Conservation (phyloP, 2,888 invertebrate genomes). For the Ypsolopha sequella region DNA sequence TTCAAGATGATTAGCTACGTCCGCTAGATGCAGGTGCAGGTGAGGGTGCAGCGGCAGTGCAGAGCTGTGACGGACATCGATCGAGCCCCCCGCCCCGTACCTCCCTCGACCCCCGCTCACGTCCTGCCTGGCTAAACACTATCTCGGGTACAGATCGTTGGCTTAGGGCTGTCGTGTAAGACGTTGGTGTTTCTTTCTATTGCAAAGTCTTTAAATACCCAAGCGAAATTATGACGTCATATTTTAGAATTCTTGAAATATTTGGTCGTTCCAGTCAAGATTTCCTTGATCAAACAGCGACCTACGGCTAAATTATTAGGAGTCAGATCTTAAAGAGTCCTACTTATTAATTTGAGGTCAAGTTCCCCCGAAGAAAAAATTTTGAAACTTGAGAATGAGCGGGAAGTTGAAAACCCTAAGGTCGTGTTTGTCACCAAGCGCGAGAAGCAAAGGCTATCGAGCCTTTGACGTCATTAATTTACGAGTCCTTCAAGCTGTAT, state of each 20-base stretch:
- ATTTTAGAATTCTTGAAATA: too few species aligned
- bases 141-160: conserved; percentile 32
- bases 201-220: too few species aligned
- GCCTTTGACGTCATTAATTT: conserved; percentile 1
- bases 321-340: too few species aligned
- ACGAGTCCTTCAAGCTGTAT: too few species aligned
- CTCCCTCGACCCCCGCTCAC: conserved; percentile 10
- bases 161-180: conserved; percentile 15
- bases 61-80: conserved; percentile 45
- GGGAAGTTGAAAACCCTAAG: neutral
- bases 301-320: too few species aligned
- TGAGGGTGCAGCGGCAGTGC: conserved; percentile 3
- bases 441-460: neutral
- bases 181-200: neutral
- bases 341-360: too few species aligned
- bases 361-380: neutral
- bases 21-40: conserved; percentile 1
- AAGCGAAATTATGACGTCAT: too few species aligned
- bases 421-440: neutral
- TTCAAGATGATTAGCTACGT: neutral
- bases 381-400: neutral
- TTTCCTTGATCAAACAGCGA: too few species aligned
- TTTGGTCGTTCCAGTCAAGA: too few species aligned
- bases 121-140: conserved; percentile 24
- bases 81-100: conserved; percentile 21